Percentiles rank a stretch among this genome's conserved stretches.
Conservation (phyloP, 1,140 invertebrate genomes). For the Rhagoletis pomonella region DNA sequence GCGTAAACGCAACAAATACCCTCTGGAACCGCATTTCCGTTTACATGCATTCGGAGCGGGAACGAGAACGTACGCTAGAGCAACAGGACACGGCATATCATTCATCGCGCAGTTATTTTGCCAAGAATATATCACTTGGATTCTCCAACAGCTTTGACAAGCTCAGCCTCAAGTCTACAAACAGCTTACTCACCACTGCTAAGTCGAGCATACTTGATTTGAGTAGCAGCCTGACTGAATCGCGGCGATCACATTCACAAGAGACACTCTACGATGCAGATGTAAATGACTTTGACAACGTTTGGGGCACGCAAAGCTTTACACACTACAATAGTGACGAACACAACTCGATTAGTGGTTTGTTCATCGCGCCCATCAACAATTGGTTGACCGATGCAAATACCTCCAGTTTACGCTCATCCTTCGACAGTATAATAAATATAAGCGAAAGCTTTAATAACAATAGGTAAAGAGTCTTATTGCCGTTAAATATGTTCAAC, state of each 20-base stretch:
- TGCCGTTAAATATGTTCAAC: not conserved
- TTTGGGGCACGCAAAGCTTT: conserved; percentile 15
- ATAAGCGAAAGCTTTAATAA: conserved; percentile 51
- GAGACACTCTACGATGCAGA: conserved; percentile 62
- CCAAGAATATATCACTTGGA: conserved; percentile 66
- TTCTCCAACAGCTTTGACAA: conserved; percentile 59
- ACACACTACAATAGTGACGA: conserved; percentile 58
- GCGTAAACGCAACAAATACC: conserved; percentile 62
- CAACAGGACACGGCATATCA: conserved; percentile 56
- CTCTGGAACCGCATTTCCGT: conserved; percentile 77
- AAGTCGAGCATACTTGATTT: conserved; percentile 61
- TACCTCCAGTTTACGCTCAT: conserved; percentile 43
- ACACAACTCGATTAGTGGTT: conserved; percentile 58
- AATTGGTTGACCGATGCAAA: conserved; percentile 41
- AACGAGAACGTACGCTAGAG: conserved; percentile 61
- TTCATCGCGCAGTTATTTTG: conserved; percentile 66
- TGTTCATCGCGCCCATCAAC: conserved; percentile 51
- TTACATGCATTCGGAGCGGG: conserved; percentile 77
- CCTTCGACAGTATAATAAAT: conserved; percentile 53
- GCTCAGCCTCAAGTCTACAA: conserved; percentile 60
- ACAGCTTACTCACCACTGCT: conserved; percentile 53
- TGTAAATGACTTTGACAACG: conserved; percentile 4
- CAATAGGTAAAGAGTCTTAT: not conserved
- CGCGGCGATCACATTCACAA: conserved; percentile 68
- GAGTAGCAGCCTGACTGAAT: conserved; percentile 52